phyloP scores from a whole-genome alignment of 92 coral and sea anemone species.

The Palythoa heliodiscus region DNA sequence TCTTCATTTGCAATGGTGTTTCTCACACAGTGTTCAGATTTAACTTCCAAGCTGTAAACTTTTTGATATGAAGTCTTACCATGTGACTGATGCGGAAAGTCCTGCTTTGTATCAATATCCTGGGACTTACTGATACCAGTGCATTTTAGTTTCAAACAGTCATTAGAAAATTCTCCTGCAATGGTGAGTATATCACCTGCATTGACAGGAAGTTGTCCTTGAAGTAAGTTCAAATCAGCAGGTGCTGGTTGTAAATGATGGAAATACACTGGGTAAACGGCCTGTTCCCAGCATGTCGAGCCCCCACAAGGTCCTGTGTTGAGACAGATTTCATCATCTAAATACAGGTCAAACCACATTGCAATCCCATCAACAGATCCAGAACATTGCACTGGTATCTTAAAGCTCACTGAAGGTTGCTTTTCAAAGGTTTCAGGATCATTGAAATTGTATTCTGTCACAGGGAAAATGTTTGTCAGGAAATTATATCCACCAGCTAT shows the following conservation, averaged over 20 bases:
- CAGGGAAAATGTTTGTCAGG: constrained; percentile 65
- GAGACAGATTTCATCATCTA: constrained; percentile 71
- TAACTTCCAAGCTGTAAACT: neutral
- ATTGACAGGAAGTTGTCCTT: constrained; percentile 39
- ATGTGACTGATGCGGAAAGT: neutral
- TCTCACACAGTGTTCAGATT: neutral
- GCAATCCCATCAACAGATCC: constrained; percentile 91
- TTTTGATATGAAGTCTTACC: neutral
- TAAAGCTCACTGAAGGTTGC: constrained; percentile 44
- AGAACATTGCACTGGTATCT: constrained; percentile 50
- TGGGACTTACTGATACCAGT: constrained; percentile 11
- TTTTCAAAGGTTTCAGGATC: constrained; percentile 61
- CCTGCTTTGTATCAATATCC: neutral
- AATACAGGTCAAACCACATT: constrained; percentile 88
- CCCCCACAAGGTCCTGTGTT: constrained; percentile 84
- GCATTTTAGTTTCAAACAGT: constrained; percentile 62
- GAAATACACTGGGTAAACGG: constrained; percentile 80
- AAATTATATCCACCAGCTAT: constrained; percentile 60
- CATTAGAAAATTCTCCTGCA: constrained; percentile 51
- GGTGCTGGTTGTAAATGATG: constrained; percentile 18
- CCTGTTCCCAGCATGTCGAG: constrained; percentile 99
- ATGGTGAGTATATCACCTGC: constrained; percentile 61
- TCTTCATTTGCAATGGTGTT: neutral
- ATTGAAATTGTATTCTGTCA: constrained; percentile 75
- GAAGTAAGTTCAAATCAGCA: neutral